A percentile compares a stretch with the other conserved stretches of the same genome.
Evolutionary conservation across 2,797 vertebrate genomes (phyloP).

Genomic region (Thunnus albacares): DNA sequence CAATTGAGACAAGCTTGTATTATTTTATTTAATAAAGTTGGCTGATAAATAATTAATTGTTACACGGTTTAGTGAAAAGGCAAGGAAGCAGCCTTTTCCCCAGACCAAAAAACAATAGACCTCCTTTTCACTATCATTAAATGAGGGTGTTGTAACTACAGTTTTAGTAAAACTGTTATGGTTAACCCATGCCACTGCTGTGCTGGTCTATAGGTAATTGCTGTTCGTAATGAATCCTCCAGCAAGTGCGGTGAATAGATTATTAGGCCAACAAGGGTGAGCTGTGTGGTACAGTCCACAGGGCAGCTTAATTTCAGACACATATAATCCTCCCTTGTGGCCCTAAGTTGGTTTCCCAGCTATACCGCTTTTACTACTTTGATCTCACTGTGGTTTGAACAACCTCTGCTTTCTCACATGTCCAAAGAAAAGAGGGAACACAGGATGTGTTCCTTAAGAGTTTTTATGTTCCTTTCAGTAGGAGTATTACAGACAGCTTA

Average conservation of each 20-base stretch:
- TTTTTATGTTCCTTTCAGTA: background rate
- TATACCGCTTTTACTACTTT: slow-evolving; percentile 49
- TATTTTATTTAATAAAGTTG: background rate
- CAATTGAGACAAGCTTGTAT: background rate
- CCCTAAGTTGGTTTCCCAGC: slow-evolving; percentile 44
- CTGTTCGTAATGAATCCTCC: slow-evolving; percentile 39
- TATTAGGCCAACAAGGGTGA: slow-evolving; percentile 26
- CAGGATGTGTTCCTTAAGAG: slow-evolving; percentile 5
- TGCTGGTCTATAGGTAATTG: slow-evolving; percentile 19
- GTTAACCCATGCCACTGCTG: background rate
- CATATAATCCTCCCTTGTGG: slow-evolving; percentile 57
- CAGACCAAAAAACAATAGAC: slow-evolving; percentile 10
- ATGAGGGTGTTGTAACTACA: slow-evolving; percentile 15
- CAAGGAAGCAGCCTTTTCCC: background rate
- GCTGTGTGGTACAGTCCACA: slow-evolving; percentile 45
- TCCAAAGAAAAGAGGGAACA: slow-evolving; percentile 21
- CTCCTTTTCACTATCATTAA: slow-evolving; percentile 3
- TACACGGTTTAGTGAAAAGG: background rate
- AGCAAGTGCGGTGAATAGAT: slow-evolving; percentile 38
- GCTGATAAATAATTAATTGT: slow-evolving; percentile 9
- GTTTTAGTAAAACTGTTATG: background rate
- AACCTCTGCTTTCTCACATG: slow-evolving; percentile 25
- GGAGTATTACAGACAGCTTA: background rate
- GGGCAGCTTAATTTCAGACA: slow-evolving; percentile 57
- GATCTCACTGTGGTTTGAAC: slow-evolving; percentile 45